phyloP scores from a whole-genome alignment of 2,888 invertebrate species.

The Aphodius sticticus region DNA sequence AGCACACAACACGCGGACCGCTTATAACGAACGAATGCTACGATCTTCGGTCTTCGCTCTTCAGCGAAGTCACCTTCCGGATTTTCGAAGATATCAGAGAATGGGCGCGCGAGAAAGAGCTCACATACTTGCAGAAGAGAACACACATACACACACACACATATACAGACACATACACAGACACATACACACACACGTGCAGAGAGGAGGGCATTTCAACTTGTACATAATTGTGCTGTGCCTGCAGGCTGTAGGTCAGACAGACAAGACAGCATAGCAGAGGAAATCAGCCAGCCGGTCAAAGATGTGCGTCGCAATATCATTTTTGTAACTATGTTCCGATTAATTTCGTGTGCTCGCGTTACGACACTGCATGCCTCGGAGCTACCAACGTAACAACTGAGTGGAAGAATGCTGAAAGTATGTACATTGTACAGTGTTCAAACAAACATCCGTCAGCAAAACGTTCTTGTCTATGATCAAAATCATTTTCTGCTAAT shows the following conservation, averaged over 20 bases:
- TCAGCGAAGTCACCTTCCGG: background rate
- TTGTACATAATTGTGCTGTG: slow-evolving; percentile 28
- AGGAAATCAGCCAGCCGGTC: slow-evolving; percentile 26
- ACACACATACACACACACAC: too few species aligned
- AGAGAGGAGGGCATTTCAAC: slow-evolving; percentile 15
- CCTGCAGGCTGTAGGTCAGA: slow-evolving; percentile 36
- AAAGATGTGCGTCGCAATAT: slow-evolving; percentile 28
- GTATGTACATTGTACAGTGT: background rate
- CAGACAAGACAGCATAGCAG: slow-evolving; percentile 14
- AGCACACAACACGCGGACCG: background rate
- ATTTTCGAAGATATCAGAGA: background rate
- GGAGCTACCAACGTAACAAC: background rate
- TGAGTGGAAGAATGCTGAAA: background rate
- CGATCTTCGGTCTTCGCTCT: background rate
- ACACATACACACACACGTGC: too few species aligned
- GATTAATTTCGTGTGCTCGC: slow-evolving; percentile 30
- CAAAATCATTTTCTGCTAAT: too few species aligned
- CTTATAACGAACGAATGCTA: background rate
- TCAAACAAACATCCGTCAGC: too few species aligned
- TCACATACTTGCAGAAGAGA: slow-evolving; percentile 18
- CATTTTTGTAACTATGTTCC: slow-evolving; percentile 32
- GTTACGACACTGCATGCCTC: slow-evolving; percentile 28
- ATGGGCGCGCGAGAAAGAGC: slow-evolving; percentile 6
- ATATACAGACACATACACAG: background rate
- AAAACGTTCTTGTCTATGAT: too few species aligned